Conservation (phyloP, 2,888 invertebrate genomes). For the Caenorhabditis japonica region DNA sequence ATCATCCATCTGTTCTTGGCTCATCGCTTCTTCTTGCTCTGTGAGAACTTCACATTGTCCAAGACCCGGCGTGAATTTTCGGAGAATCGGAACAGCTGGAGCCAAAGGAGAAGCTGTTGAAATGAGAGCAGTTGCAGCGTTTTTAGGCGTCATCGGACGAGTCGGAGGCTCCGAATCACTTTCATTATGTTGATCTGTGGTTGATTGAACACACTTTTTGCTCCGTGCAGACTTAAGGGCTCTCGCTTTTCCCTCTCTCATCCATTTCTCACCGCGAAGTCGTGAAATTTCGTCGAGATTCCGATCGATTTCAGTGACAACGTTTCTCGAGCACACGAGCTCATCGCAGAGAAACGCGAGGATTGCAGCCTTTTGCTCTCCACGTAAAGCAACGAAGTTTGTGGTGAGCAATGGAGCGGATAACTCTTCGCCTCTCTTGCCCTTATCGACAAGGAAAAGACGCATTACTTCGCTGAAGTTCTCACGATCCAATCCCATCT, state of each 20-base stretch:
- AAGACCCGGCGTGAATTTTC: constrained; percentile 64
- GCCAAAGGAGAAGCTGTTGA: not conserved
- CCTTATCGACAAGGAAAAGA: constrained; percentile 47
- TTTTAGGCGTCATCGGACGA: constrained; percentile 40
- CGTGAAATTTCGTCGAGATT: constrained; percentile 89
- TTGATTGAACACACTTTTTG: too few relatives aligned
- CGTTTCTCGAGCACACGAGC: constrained; percentile 87
- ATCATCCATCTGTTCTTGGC: constrained; percentile 88
- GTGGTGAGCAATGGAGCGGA: constrained; percentile 87
- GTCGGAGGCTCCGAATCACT: constrained; percentile 38
- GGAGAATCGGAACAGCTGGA: constrained; percentile 19
- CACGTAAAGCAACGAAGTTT: constrained; percentile 88
- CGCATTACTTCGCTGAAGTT: constrained; percentile 92
- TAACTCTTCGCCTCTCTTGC: constrained; percentile 54
- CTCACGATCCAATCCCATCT: constrained; percentile 89
- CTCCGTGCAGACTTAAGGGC: constrained; percentile 31
- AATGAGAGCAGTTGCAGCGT: constrained; percentile 80
- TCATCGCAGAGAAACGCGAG: constrained; percentile 94
- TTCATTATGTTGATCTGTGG: constrained; percentile 18
- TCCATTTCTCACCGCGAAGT: constrained; percentile 90
- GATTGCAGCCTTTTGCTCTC: constrained; percentile 89
- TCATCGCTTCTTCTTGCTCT: constrained; percentile 85
- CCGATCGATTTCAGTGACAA: constrained; percentile 86
- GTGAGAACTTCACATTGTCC: constrained; percentile 68
- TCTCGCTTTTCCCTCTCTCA: constrained; percentile 89